Conservation (phyloP, 30 jellyfish, hydroid and myxozoan species). For the Clytia hemisphaerica region DNA sequence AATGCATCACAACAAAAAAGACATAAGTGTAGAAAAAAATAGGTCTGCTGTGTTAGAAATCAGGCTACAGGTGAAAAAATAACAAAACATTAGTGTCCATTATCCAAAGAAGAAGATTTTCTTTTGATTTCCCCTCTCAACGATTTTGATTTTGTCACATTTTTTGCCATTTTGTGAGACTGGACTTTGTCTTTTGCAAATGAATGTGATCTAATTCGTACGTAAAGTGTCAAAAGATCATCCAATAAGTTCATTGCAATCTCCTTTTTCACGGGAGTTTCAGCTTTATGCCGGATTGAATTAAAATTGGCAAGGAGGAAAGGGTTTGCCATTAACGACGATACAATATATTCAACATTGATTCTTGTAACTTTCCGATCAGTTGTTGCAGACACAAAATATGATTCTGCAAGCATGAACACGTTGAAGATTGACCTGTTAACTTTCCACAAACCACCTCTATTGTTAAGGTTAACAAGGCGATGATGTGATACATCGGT, state of each 20-base stretch:
- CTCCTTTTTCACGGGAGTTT: constrained; percentile 20
- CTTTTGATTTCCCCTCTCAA: neutral
- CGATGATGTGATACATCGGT: constrained; percentile 13
- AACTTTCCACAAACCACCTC: constrained; percentile 50
- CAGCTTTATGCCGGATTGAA: constrained; percentile 5
- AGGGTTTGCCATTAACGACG: constrained; percentile 29
- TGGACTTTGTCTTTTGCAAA: neutral
- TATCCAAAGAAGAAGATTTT: neutral
- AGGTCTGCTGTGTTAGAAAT: too few species aligned
- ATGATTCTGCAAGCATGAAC: constrained; percentile 28
- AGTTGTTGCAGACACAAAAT: constrained; percentile 37
- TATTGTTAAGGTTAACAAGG: constrained; percentile 19
- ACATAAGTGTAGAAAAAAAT: too few species aligned
- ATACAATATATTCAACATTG: constrained; percentile 34
- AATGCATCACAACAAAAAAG: too few species aligned
- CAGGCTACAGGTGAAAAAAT: too few species aligned
- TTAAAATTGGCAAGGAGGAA: constrained; percentile 10
- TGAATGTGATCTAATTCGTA: constrained; percentile 13
- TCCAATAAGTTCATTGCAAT: constrained; percentile 36
- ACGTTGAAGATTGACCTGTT: constrained; percentile 19
- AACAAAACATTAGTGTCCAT: neutral
- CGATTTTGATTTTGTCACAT: too few species aligned
- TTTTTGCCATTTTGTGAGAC: too few species aligned
- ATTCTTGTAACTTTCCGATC: too few species aligned
- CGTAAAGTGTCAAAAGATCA: constrained; percentile 15